A percentile compares a stretch with the other conserved stretches of the same genome.
Evolutionary conservation across 1,140 invertebrate genomes (phyloP).

Genomic region (Halictus rubicundus): DNA sequence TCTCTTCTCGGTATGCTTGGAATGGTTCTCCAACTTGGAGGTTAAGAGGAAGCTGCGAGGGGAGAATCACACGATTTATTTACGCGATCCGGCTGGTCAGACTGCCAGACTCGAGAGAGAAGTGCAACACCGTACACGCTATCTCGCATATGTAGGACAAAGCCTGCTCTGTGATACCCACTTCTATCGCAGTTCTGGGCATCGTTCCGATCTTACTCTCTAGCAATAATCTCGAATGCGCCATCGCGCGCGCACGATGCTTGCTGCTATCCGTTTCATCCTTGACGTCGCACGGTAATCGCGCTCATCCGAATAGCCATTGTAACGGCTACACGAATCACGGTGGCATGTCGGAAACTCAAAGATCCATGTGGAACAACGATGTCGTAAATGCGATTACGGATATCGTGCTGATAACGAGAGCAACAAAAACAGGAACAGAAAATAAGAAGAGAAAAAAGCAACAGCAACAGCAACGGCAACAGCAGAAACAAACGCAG

Average conservation of each 20-base stretch:
- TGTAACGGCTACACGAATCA: background rate
- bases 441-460: too few species aligned
- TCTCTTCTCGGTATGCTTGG: conserved; percentile 16
- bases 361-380: too few species aligned
- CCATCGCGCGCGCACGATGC: background rate
- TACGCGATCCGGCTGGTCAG: conserved; percentile 60
- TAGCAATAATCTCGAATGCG: background rate
- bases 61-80: conserved; percentile 63
- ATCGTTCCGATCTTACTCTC: conserved; percentile 16
- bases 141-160: conserved; percentile 67
- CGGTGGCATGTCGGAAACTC: background rate
- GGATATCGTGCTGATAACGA: too few species aligned
- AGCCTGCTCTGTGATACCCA: conserved; percentile 53
- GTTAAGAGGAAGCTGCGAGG: conserved; percentile 50
- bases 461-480: background rate
- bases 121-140: conserved; percentile 38
- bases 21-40: conserved; percentile 19
- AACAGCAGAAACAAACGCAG: conserved; percentile 30
- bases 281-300: background rate
- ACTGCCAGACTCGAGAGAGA: conserved; percentile 47
- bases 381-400: background rate
- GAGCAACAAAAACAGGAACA: too few species aligned
- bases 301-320: background rate
- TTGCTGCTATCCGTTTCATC: background rate
- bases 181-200: conserved; percentile 20